A percentile compares a stretch with the other conserved stretches of the same genome.
Conservation (phyloP, 2,113 vertebrate genomes). For the Nothoprocta perdicaria region DNA sequence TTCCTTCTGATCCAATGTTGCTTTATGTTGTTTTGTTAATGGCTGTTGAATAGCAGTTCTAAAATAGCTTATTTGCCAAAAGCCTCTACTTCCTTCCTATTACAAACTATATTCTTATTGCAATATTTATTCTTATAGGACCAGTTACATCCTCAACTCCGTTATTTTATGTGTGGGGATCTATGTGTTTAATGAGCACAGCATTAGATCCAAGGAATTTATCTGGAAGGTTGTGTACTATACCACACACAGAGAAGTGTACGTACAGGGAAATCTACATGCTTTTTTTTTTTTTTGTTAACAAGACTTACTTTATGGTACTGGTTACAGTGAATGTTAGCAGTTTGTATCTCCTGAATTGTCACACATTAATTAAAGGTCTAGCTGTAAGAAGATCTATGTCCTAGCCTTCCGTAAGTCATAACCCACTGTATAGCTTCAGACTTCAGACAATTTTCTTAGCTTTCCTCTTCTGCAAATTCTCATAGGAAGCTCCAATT, state of each 20-base stretch:
- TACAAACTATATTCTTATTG: constrained; percentile 39
- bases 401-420: neutral
- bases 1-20: neutral
- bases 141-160: neutral
- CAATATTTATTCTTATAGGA: constrained; percentile 38
- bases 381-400: neutral
- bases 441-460: neutral
- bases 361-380: neutral
- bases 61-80: constrained; percentile 18
- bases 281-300: neutral
- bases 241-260: constrained; percentile 32
- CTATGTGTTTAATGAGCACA: constrained; percentile 18
- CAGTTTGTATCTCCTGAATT: neutral
- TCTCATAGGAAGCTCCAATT: neutral
- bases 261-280: neutral
- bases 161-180: neutral
- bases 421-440: neutral
- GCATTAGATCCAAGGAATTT: constrained; percentile 53
- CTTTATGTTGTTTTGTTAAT: neutral
- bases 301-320: neutral
- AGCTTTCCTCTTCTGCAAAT: neutral
- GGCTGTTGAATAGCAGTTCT: neutral
- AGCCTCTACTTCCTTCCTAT: neutral
- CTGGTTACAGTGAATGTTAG: neutral
- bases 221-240: constrained; percentile 30